phyloP scores from a whole-genome alignment of 2,113 vertebrate genomes.

The Lampris incognitus region DNA sequence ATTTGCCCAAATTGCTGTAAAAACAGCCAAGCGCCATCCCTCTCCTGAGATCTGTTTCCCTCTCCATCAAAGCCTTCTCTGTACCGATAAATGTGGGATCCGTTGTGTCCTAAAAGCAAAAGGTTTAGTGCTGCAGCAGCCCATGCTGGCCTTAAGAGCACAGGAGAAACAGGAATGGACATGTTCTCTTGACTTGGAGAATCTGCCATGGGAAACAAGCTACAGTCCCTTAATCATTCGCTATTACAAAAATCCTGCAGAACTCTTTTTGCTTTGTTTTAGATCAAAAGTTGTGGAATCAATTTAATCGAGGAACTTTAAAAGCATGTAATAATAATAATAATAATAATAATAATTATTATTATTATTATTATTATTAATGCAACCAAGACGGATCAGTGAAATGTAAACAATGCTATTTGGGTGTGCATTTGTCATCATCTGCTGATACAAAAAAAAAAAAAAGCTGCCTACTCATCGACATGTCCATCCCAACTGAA shows the following conservation, averaged over 20 bases:
- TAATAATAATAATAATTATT: too few relatives aligned
- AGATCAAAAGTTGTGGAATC: too few relatives aligned
- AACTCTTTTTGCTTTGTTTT: neutral
- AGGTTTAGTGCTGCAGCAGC: neutral
- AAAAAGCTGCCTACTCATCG: too few relatives aligned
- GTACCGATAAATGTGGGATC: conserved; percentile 64
- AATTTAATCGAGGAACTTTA: too few relatives aligned
- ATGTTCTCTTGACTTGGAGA: conserved; percentile 22
- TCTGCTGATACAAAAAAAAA: too few relatives aligned
- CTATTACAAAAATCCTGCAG: neutral
- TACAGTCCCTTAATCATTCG: neutral
- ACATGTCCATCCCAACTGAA: too few relatives aligned
- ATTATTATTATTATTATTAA: too few relatives aligned
- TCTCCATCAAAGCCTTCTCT: conserved; percentile 66
- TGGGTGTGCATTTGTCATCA: too few relatives aligned
- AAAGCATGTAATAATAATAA: too few relatives aligned
- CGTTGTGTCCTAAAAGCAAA: conserved; percentile 47
- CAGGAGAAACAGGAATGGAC: conserved; percentile 32
- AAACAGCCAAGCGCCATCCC: conserved; percentile 59
- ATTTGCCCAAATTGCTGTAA: conserved; percentile 73
- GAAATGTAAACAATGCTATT: too few relatives aligned
- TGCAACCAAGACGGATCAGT: too few relatives aligned
- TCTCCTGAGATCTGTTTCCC: conserved; percentile 41
- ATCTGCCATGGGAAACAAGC: neutral
- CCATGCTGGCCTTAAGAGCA: too few relatives aligned